phyloP scores from a whole-genome alignment of 2,888 invertebrate species.

The Ichneumoninae sp. region DNA sequence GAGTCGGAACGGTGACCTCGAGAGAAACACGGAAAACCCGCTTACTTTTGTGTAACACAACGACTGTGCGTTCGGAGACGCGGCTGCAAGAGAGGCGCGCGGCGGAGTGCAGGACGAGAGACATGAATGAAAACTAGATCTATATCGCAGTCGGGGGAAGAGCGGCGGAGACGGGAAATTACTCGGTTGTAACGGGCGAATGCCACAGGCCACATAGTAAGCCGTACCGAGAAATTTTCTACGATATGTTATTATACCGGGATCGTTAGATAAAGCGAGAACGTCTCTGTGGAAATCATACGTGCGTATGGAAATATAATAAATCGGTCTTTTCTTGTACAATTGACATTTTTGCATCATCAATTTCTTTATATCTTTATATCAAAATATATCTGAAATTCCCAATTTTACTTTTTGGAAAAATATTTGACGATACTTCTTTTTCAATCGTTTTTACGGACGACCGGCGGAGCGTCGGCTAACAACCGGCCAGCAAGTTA shows the following conservation, averaged over 20 bases:
- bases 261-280: not conserved
- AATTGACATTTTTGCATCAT: not conserved
- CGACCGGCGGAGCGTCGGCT: too few species aligned
- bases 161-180: constrained; percentile 53
- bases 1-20: constrained; percentile 14
- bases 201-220: constrained; percentile 25
- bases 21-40: constrained; percentile 46
- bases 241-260: not conserved
- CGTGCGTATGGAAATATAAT: not conserved
- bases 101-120: constrained; percentile 13
- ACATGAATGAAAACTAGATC: constrained; percentile 71
- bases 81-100: constrained; percentile 34
- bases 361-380: too few species aligned
- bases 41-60: constrained; percentile 32
- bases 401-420: too few species aligned
- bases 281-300: not conserved
- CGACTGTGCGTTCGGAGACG: not conserved
- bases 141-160: constrained; percentile 25
- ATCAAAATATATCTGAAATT: too few species aligned
- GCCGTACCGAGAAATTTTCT: constrained; percentile 40
- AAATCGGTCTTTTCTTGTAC: not conserved
- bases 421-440: too few species aligned
- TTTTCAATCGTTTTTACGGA: too few species aligned
- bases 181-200: constrained; percentile 20
- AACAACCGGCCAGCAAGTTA: too few species aligned